These are phyloP conservation scores for Melanogrammus aeglefinus DNA, from an alignment of 2,797 vertebrate species.

Conservation along the genomic window DNA sequence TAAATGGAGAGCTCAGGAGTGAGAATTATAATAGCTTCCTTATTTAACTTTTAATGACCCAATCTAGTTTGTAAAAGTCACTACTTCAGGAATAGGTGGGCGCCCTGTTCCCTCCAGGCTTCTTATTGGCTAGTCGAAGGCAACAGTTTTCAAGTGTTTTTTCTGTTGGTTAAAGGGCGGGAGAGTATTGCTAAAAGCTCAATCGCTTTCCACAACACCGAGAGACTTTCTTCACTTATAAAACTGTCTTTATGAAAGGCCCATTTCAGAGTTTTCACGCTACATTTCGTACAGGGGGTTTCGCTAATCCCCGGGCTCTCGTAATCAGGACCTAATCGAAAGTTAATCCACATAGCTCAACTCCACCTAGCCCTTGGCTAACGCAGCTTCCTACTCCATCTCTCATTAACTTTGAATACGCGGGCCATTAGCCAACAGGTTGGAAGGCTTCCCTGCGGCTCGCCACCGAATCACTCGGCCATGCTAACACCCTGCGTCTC, in stretches of 20 bases:
- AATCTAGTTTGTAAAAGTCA: constrained; percentile 73
- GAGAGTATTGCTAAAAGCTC: constrained; percentile 55
- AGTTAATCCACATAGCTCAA: constrained; percentile 76
- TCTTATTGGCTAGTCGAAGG: constrained; percentile 66
- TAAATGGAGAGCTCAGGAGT: constrained; percentile 66
- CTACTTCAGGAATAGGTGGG: constrained; percentile 58
- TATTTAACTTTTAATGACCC: constrained; percentile 75
- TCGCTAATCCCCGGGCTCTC: constrained; percentile 73
- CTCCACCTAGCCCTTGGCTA: constrained; percentile 76
- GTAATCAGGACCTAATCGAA: constrained; percentile 80
- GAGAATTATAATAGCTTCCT: constrained; percentile 70
- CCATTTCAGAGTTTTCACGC: constrained; percentile 69
- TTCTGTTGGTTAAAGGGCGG: constrained; percentile 32
- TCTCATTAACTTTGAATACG: constrained; percentile 81
- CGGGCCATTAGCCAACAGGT: constrained; percentile 76
- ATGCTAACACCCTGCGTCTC: constrained; percentile 52
- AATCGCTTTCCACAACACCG: constrained; percentile 56
- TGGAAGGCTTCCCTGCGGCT: constrained; percentile 66
- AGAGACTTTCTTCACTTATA: constrained; percentile 46
- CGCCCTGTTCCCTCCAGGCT: constrained; percentile 44
- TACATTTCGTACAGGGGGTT: constrained; percentile 71
- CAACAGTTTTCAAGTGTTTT: constrained; percentile 58
- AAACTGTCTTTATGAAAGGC: constrained; percentile 52
- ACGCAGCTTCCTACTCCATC: constrained; percentile 75
- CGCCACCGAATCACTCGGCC: constrained; percentile 53